phyloP scores from a whole-genome alignment of 2,113 vertebrate genomes.

The Platysteira castanea region DNA sequence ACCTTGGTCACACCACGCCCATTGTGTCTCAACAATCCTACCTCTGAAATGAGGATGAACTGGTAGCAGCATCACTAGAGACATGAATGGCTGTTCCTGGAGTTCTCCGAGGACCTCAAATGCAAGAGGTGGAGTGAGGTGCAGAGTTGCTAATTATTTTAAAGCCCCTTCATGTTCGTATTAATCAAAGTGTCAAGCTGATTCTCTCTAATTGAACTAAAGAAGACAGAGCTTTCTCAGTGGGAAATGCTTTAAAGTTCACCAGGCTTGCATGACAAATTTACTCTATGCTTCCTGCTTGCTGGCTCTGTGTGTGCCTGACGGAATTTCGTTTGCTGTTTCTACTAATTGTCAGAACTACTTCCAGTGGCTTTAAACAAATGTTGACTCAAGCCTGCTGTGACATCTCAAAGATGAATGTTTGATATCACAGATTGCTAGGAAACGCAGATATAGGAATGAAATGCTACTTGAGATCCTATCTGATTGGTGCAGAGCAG shows the following conservation, averaged over 20 bases:
- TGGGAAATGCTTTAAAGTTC: constrained; percentile 52
- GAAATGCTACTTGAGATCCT: not conserved
- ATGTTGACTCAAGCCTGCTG: constrained; percentile 49
- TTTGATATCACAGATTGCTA: constrained; percentile 6
- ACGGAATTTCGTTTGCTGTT: constrained; percentile 2
- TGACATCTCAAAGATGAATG: constrained; percentile 7
- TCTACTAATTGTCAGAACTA: constrained; percentile 35
- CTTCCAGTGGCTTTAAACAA: constrained; percentile 45
- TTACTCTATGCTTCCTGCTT: not conserved
- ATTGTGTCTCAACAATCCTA: not conserved
- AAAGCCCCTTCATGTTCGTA: not conserved
- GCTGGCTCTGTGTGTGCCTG: not conserved
- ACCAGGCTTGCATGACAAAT: not conserved
- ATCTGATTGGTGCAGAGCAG: not conserved
- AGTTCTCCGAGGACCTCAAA: not conserved
- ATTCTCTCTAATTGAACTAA: constrained; percentile 6
- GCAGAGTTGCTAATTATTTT: constrained; percentile 19
- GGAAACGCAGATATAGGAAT: not conserved
- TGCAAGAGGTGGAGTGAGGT: not conserved
- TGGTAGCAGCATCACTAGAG: not conserved
- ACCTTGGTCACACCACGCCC: not conserved
- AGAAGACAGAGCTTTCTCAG: not conserved
- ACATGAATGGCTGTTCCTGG: not conserved
- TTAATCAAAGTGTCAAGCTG: constrained; percentile 14
- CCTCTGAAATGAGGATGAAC: not conserved